These are phyloP conservation scores for Aphidius colemani DNA, from an alignment of 2,888 invertebrate genomes.

Conservation along the genomic window DNA sequence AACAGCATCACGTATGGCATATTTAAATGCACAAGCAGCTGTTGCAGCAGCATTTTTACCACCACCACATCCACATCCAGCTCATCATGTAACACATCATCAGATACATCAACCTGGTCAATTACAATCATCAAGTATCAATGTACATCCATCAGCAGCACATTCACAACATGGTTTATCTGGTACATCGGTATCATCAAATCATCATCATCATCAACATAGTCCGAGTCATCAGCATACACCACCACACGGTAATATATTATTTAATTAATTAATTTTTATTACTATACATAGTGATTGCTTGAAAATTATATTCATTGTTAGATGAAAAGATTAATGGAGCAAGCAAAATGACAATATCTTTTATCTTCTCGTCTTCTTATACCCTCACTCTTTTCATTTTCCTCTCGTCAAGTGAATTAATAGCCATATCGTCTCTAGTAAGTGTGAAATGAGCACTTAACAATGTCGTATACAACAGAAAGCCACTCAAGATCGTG, in stretches of 20 bases:
- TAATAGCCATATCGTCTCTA: conserved; percentile 54
- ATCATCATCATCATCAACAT: conserved; percentile 57
- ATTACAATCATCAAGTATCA: conserved; percentile 51
- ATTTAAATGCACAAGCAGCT: conserved; percentile 91
- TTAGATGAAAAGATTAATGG: conserved; percentile 23
- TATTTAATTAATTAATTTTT: conserved; percentile 1
- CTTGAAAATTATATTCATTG: conserved; percentile 22
- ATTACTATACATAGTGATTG: neutral
- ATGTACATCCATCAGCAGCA: conserved; percentile 50
- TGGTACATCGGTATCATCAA: conserved; percentile 49
- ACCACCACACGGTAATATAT: conserved; percentile 52
- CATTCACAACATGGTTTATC: conserved; percentile 57
- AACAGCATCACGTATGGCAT: conserved; percentile 82
- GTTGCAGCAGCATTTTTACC: conserved; percentile 87
- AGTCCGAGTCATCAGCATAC: conserved; percentile 47
- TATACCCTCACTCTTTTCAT: conserved; percentile 9
- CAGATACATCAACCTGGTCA: conserved; percentile 60
- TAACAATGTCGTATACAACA: conserved; percentile 51
- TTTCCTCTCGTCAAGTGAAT: conserved; percentile 44
- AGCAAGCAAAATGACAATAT: conserved; percentile 14
- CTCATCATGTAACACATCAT: conserved; percentile 60
- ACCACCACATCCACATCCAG: conserved; percentile 65
- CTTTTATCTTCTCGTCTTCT: neutral
- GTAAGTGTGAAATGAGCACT: conserved; percentile 57
- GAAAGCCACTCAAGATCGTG: conserved; percentile 57